phyloP scores from a whole-genome alignment of 2,888 invertebrate genomes.

The Parthenolecanium corni region DNA sequence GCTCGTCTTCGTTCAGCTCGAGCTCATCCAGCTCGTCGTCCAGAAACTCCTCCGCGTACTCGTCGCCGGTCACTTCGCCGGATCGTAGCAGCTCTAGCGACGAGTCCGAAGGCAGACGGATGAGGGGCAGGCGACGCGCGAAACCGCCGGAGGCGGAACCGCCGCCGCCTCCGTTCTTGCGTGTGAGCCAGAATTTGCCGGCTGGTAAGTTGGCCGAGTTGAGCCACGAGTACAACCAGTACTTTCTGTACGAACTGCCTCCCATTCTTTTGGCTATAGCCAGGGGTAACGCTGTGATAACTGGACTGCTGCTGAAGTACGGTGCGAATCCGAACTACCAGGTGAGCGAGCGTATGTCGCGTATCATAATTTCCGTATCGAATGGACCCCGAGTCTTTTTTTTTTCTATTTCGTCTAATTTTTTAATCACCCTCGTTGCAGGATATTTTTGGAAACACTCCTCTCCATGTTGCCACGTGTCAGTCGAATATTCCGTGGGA shows the following conservation, averaged over 20 bases:
- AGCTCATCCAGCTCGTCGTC: conserved; percentile 30
- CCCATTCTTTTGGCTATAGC: conserved; percentile 48
- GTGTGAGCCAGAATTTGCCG: conserved; percentile 36
- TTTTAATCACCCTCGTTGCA: conserved; percentile 23
- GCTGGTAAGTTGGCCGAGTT: conserved; percentile 35
- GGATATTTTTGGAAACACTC: conserved; percentile 47
- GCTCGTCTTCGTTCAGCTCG: conserved; percentile 30
- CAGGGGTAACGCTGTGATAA: conserved; percentile 43
- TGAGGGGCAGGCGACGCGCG: not conserved
- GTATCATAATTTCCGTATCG: not conserved
- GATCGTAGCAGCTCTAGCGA: conserved; percentile 6
- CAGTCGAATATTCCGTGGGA: conserved; percentile 46
- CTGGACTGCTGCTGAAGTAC: conserved; percentile 45
- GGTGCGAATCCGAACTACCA: conserved; percentile 43
- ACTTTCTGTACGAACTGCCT: conserved; percentile 45
- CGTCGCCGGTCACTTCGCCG: conserved; percentile 31
- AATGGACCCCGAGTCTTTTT: not conserved
- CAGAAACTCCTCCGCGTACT: conserved; percentile 29
- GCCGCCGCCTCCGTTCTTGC: conserved; percentile 30
- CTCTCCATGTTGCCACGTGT: conserved; percentile 46
- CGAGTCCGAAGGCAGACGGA: not conserved
- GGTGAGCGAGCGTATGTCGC: conserved; percentile 32
- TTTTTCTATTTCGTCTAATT: too few relatives aligned
- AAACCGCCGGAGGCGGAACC: too few relatives aligned
- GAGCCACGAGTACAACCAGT: conserved; percentile 42